phyloP scores from a whole-genome alignment of 2,797 vertebrate species.

The Siniperca undulata region DNA sequence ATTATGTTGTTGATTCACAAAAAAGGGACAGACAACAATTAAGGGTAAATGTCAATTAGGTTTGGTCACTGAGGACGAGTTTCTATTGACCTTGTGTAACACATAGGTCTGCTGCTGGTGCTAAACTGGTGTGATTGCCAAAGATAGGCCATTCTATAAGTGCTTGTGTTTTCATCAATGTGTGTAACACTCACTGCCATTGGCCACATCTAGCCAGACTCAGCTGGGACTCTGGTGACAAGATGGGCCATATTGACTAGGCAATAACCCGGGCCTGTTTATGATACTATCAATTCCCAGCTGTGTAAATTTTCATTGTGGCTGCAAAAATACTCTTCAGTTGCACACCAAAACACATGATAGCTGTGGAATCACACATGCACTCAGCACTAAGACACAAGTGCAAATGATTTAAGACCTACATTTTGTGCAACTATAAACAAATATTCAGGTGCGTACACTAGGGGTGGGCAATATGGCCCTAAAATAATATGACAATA shows the following conservation, averaged over 20 bases:
- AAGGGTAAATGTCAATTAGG: constrained; percentile 36
- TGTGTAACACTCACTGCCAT: constrained; percentile 38
- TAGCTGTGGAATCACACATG: constrained; percentile 21
- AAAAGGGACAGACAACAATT: constrained; percentile 14
- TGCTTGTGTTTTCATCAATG: constrained; percentile 48
- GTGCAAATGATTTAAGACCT: background rate
- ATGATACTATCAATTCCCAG: constrained; percentile 73
- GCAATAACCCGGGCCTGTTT: constrained; percentile 67
- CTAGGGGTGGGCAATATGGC: too few species aligned
- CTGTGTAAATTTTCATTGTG: constrained; percentile 72
- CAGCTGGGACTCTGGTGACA: constrained; percentile 63
- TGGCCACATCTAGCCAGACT: constrained; percentile 50
- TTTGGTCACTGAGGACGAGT: constrained; percentile 8
- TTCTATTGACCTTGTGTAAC: constrained; percentile 48
- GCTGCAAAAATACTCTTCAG: constrained; percentile 53
- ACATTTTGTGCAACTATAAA: background rate
- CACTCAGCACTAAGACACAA: background rate
- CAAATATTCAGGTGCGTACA: background rate
- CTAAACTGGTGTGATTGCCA: constrained; percentile 48
- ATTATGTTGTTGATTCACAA: background rate
- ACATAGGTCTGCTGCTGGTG: constrained; percentile 24
- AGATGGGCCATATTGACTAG: constrained; percentile 62
- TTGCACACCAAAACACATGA: constrained; percentile 40
- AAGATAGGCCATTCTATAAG: constrained; percentile 36
- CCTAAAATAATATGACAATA: too few species aligned